Percentiles rank a stretch among this genome's conserved stretches.
These are phyloP conservation scores for Nycticorax nycticorax DNA, from an alignment of 2,113 vertebrate species.

Conservation along the genomic window DNA sequence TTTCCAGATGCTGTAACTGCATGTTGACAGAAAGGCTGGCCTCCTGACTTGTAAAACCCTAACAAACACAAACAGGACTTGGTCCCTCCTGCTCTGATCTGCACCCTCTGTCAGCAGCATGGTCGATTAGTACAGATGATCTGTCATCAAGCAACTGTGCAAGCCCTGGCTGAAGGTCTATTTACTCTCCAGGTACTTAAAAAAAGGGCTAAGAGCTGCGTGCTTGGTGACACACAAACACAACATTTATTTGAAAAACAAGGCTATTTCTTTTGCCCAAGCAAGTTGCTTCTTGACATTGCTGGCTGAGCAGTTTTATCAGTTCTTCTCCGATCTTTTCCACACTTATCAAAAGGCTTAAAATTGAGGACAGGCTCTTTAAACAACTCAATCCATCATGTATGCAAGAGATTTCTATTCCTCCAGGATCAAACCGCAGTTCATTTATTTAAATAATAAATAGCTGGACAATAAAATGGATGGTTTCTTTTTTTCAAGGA, in stretches of 20 bases:
- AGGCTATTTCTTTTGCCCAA: neutral
- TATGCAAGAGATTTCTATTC: neutral
- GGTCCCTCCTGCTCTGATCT: neutral
- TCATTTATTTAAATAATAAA: neutral
- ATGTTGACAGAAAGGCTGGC: neutral
- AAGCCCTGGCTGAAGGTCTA: neutral
- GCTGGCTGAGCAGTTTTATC: neutral
- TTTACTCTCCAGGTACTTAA: neutral
- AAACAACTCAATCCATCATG: neutral
- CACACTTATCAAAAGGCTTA: neutral
- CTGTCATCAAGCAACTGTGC: too few species aligned
- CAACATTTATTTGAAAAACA: neutral
- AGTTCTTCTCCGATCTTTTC: neutral
- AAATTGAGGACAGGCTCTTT: neutral
- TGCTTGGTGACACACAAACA: neutral
- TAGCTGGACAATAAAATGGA: neutral
- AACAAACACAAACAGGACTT: neutral
- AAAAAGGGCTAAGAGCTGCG: neutral
- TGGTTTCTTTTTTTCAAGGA: neutral
- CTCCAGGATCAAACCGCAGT: neutral
- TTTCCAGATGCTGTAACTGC: neutral
- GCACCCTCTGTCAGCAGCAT: accelerated
- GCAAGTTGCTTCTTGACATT: neutral
- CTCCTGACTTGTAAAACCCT: neutral
- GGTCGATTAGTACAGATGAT: neutral